Conservation (phyloP, 2,113 vertebrate species). For the Mustela nigripes region DNA sequence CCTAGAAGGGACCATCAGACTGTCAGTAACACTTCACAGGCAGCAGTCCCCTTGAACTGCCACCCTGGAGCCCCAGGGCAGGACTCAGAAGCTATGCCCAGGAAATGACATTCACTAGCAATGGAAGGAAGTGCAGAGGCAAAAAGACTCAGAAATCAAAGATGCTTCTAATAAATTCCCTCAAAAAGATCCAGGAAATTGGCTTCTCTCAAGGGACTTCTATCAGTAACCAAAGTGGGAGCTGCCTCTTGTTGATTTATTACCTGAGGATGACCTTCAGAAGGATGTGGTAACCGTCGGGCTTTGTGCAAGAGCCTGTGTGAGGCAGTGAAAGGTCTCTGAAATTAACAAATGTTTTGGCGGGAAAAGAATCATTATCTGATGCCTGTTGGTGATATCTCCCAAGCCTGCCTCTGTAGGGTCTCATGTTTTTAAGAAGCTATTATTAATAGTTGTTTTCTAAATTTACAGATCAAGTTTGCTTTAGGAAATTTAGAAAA, state of each 20-base stretch:
- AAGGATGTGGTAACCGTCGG: neutral
- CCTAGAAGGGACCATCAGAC: neutral
- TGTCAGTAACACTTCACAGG: neutral
- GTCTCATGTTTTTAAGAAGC: neutral
- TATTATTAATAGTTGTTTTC: neutral
- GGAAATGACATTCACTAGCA: neutral
- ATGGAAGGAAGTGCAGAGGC: neutral
- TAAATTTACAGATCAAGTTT: neutral
- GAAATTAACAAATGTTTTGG: neutral
- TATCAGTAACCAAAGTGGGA: neutral
- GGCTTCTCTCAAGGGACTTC: neutral
- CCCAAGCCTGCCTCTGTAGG: neutral
- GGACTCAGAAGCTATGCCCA: neutral
- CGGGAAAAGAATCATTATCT: neutral
- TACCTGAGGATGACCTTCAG: neutral
- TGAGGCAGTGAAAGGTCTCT: neutral
- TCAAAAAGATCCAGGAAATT: slow-evolving; percentile 44
- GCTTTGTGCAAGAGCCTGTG: neutral
- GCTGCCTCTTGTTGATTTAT: neutral
- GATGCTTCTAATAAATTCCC: neutral
- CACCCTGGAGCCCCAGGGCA: no score
- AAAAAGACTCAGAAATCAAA: neutral
- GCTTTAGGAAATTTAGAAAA: slow-evolving; percentile 30
- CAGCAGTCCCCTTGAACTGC: no score
- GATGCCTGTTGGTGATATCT: neutral